Evolutionary conservation across 1,140 invertebrate species (phyloP).

Genomic region (Dreissena rostriformis): DNA sequence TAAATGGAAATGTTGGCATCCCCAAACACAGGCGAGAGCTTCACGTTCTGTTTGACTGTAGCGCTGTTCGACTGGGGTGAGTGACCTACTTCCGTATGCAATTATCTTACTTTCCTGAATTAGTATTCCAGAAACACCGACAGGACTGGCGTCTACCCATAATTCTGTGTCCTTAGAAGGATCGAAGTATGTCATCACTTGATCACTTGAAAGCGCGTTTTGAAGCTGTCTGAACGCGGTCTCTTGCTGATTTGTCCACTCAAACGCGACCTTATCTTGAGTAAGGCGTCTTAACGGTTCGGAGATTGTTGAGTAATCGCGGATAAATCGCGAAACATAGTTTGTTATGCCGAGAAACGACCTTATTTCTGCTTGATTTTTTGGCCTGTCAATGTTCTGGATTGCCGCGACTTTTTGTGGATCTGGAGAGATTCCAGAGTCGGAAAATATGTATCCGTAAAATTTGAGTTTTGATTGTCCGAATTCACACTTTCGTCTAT

Average conservation of each 20-base stretch:
- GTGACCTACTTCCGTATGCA: constrained; percentile 53
- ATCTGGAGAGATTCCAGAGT: background rate
- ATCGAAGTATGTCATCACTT: constrained; percentile 63
- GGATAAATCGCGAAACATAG: constrained; percentile 54
- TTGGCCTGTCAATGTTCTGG: constrained; percentile 19
- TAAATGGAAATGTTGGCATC: constrained; percentile 77
- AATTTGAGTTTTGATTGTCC: background rate
- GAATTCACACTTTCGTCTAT: constrained; percentile 48
- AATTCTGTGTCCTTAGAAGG: constrained; percentile 45
- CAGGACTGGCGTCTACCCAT: constrained; percentile 58
- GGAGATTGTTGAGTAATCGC: constrained; percentile 47
- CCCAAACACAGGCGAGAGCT: constrained; percentile 78
- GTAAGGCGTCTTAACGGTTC: constrained; percentile 51
- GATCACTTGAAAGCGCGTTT: constrained; percentile 21
- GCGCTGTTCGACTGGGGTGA: constrained; percentile 62
- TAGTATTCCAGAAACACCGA: constrained; percentile 39
- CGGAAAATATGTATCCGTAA: constrained; percentile 4
- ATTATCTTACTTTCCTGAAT: constrained; percentile 51
- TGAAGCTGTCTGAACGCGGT: constrained; percentile 32
- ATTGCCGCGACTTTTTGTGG: background rate
- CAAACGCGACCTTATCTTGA: constrained; percentile 5
- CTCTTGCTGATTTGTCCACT: constrained; percentile 42
- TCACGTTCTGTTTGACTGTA: constrained; percentile 81
- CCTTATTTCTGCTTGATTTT: constrained; percentile 38
- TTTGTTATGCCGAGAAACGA: constrained; percentile 60